phyloP scores from a whole-genome alignment of 2,113 vertebrate genomes.

The Bungarus multicinctus region DNA sequence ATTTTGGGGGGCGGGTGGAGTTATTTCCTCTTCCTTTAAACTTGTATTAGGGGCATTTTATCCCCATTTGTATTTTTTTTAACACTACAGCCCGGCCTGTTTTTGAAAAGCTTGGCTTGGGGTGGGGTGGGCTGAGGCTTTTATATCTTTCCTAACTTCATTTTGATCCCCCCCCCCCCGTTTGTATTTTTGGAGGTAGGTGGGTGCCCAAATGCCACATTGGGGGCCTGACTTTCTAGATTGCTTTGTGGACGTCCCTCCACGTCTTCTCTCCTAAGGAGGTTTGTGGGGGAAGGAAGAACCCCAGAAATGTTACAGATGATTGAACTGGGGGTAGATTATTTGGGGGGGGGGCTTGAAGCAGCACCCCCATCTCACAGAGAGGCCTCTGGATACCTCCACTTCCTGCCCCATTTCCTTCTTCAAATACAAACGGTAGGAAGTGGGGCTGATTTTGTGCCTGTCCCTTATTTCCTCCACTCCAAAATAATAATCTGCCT shows the following conservation, averaged over 20 bases:
- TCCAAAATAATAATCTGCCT: not conserved
- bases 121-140: rapidly evolving
- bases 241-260: rapidly evolving
- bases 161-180: not conserved
- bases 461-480: not conserved
- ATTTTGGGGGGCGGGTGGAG: not conserved
- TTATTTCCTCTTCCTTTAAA: not conserved
- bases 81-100: not conserved
- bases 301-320: not conserved
- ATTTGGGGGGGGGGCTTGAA: not conserved
- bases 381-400: too few species aligned
- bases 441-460: not conserved
- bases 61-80: not conserved
- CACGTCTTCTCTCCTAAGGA: not conserved
- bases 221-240: too few species aligned
- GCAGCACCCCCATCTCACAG: too few species aligned
- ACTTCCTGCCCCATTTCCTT: not conserved
- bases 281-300: not conserved
- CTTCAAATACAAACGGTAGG: not conserved
- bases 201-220: not conserved
- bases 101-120: rapidly evolving
- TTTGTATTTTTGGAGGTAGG: not conserved
- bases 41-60: not conserved
- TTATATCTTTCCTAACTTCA: not conserved
- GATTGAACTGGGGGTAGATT: not conserved